Evolutionary conservation across 2,888 invertebrate genomes (phyloP).

Genomic region (Exocentrus adspersus): DNA sequence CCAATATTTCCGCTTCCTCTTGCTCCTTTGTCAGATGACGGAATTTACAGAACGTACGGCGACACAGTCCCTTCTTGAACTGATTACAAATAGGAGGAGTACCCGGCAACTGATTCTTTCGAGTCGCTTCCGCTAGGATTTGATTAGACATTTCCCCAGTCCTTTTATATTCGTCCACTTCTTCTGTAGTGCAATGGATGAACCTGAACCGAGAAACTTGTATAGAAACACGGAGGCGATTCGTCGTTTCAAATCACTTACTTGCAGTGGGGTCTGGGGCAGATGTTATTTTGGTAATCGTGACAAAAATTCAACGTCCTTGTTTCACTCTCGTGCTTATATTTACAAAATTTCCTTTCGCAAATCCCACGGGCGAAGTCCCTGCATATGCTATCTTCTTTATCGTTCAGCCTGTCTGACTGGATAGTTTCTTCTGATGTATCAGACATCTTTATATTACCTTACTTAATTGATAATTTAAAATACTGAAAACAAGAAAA

Average conservation of each 20-base stretch:
- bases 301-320: conserved; percentile 68
- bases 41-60: conserved; percentile 60
- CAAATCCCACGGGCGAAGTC: conserved; percentile 70
- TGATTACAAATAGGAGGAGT: conserved; percentile 65
- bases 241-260: conserved; percentile 56
- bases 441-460: conserved; percentile 54
- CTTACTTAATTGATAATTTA: neutral
- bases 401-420: conserved; percentile 53
- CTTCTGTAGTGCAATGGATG: conserved; percentile 80
- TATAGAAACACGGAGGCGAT: neutral
- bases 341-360: conserved; percentile 67
- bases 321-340: conserved; percentile 65
- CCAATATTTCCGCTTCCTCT: conserved; percentile 61
- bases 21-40: conserved; percentile 61
- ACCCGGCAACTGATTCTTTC: conserved; percentile 62
- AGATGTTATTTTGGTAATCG: conserved; percentile 79
- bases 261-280: conserved; percentile 76
- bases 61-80: conserved; percentile 65
- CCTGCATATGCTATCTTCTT: conserved; percentile 64
- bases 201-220: conserved; percentile 66
- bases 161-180: conserved; percentile 78
- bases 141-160: conserved; percentile 77
- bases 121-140: conserved; percentile 62
- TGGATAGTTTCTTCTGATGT: conserved; percentile 55
- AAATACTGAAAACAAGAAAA: neutral